Base-by-base conservation (phyloP, 1,140 invertebrate genomes). In the Acyrthosiphon pisum region DNA sequence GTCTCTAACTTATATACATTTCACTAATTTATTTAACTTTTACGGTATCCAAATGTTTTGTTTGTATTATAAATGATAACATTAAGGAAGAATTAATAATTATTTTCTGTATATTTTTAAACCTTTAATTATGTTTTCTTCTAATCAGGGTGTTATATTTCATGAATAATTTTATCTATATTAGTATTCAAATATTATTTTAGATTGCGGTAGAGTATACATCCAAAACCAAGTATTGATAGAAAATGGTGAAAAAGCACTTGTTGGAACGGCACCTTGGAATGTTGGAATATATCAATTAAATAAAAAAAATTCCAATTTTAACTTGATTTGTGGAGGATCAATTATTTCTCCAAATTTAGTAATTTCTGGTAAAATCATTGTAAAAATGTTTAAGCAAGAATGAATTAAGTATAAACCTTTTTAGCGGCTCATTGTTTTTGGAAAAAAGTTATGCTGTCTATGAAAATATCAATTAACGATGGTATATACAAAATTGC, bases 371-470 rank as follows among this genome's bases (percentile, higher is more conserved):
- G 89, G 89, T 90, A 60, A 35, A 86, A 44, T 22, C 6, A 41
- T 83, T 22, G 6, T 41, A 23, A 7, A 22, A 41, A 41, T 1
- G 37, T 20, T 41, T 18, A 56, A 26, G 3, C 23, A 56, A 56
- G 53, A 48, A 44, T 18, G 1, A 46, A 48, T 46, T 0, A 7
- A 56, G 23, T 26, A n/a, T 14, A 30, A 30, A 30, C n/a, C n/a
- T 46, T 88, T 81, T 91, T 81, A 76, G 90, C 90, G 8, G 90
- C 90, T 30, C 90, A 91, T 76, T 91, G 90, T 81, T 91, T 91
- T 91, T 76, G 35, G 37, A 6, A 76, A 7, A 11, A 48, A 81
- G 41, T 9, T 9, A 2, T 26, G 37, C 1, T 41, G 35, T 20
- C 86, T 88, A 18, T 11, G 7, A n/a, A 46, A 35, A 18, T 44